Evolutionary conservation across 2,888 invertebrate genomes (phyloP), one percentile per base, ranked within the genome.

Genomic region (Pterobdella sp.): DNA sequence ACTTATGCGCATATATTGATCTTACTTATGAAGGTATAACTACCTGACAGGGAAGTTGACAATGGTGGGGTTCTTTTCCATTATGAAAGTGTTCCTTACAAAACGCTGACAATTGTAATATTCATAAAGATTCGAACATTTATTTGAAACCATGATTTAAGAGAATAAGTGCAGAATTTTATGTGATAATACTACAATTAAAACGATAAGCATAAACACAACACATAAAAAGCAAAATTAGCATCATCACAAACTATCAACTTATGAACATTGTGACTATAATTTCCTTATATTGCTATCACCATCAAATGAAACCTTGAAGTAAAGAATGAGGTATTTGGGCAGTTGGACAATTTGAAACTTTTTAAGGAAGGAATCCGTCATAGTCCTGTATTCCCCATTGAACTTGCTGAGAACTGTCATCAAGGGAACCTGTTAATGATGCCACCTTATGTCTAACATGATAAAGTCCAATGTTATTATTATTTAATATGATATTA

Each of bases 31-130:
- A n/a, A n/a, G n/a, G n/a, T n/a, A n/a, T n/a, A 42, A 91, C 89
- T 87, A 95, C 93, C 94, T 95, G 75, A 98, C 94, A 1, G 98
- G 98, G 83, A 99, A 99, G 84, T 99, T 99, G 1, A 99, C 97
- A 81, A 99, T 99, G 0, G 98, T 99, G 0, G 96, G 96, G 86
- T 99, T 99, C 85, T 99, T 99, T 84, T 99, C 98, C 29, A 95
- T 88, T 81, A 95, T 98, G 85, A 97, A 99, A 4, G 94, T 95
- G 82, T 98, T 99, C 85, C 95, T 98, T 0, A 95, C 96, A 84
- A 99, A 99, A 76, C 98, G 87, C 87, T 88, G 72, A 84, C 84
- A 76, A 70, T 73, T 79, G 77, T 7, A 22, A 26, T 64, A 64
- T 64, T 10, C 26, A 64, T 22, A 26, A 18, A n/a, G 14, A n/a